These are phyloP conservation scores for Zaprionus ornatus DNA, from an alignment of 1,140 invertebrate genomes.

Conservation along the genomic window DNA sequence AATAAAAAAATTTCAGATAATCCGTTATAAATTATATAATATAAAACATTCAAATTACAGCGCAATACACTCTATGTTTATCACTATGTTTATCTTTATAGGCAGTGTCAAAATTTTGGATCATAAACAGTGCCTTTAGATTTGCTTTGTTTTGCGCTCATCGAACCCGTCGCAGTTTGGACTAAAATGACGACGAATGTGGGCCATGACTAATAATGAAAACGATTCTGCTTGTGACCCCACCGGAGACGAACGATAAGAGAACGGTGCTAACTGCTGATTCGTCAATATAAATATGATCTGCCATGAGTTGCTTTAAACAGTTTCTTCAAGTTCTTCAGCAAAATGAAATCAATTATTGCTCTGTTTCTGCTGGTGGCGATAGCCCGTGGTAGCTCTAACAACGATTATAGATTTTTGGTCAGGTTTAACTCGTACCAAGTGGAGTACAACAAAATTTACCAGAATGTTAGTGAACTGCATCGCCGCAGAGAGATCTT, in stretches of 20 bases:
- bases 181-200: background rate
- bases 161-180: background rate
- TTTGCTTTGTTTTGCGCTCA: background rate
- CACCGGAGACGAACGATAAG: background rate
- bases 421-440: slow-evolving; percentile 8
- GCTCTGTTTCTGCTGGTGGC: background rate
- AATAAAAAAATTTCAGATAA: too few relatives aligned
- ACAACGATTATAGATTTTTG: background rate
- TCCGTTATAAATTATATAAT: background rate
- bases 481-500: slow-evolving; percentile 91
- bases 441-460: slow-evolving; percentile 2
- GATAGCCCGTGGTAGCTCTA: background rate
- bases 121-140: background rate
- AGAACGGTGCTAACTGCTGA: background rate
- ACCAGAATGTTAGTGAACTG: slow-evolving; percentile 2
- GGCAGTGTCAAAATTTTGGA: background rate
- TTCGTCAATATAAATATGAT: background rate
- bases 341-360: slow-evolving; percentile 11
- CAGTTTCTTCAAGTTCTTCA: background rate
- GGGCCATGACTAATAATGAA: background rate
- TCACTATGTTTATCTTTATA: background rate
- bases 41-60: background rate
- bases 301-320: background rate
- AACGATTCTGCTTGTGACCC: background rate
- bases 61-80: too few relatives aligned